Conservation (phyloP, 92 coral and sea anemone genomes). For the Paramuricea clavata region DNA sequence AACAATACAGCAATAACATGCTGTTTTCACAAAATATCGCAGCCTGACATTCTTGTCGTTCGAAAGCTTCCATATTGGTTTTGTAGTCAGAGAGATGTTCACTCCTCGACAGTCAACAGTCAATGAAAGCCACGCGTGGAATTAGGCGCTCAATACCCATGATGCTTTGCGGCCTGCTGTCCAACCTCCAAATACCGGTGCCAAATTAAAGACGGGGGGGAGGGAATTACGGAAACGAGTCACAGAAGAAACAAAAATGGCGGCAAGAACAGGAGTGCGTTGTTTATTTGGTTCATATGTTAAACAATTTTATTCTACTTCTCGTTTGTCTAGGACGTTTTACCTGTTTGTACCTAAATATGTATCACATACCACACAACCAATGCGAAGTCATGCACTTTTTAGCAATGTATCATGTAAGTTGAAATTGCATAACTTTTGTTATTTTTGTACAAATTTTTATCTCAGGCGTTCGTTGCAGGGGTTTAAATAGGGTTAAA, state of each 20-base stretch:
- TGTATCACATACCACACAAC: not conserved
- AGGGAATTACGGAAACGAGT: not conserved
- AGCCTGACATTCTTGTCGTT: no score
- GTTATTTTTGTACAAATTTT: not conserved
- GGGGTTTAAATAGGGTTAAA: no score
- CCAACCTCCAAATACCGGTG: no score
- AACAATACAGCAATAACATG: no score
- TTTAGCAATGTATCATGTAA: not conserved
- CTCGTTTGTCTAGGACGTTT: not conserved
- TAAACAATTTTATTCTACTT: not conserved
- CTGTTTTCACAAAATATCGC: no score
- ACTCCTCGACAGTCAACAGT: no score
- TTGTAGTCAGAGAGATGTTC: no score
- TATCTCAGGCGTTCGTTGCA: no score
- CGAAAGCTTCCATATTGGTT: no score
- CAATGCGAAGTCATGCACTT: not conserved
- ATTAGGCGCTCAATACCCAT: not conserved
- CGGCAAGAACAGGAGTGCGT: not conserved
- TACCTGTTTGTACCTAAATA: not conserved
- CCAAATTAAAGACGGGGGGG: not conserved
- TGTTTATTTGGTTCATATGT: conserved; percentile 5
- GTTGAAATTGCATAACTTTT: not conserved
- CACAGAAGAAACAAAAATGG: not conserved
- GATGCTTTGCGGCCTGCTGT: not conserved
- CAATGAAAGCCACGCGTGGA: no score